Conservation (phyloP, 2,113 vertebrate genomes). For the Pseudolaguvia tuberculata region DNA sequence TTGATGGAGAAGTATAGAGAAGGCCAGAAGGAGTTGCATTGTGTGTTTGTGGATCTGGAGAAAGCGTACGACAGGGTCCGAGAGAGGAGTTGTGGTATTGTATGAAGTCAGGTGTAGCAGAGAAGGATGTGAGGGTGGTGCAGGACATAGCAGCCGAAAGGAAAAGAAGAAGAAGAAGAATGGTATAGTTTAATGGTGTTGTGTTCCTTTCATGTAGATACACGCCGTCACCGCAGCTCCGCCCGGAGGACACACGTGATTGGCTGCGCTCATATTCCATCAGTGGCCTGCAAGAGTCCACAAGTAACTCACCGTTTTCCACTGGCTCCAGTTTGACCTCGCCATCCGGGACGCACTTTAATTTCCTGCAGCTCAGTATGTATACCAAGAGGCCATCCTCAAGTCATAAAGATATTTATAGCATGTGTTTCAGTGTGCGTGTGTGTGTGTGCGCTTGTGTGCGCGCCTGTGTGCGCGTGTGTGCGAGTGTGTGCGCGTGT, state of each 20-base stretch:
- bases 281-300: constrained; percentile 87
- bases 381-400: background rate
- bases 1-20: too few relatives aligned
- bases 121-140: too few relatives aligned
- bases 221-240: constrained; percentile 83
- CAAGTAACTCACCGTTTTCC: constrained; percentile 87
- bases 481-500: constrained; percentile 5
- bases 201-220: constrained; percentile 68
- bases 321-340: constrained; percentile 92
- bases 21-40: too few relatives aligned
- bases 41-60: too few relatives aligned
- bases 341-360: constrained; percentile 90
- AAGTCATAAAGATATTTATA: background rate
- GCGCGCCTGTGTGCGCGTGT: background rate
- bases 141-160: too few relatives aligned
- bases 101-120: too few relatives aligned
- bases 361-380: constrained; percentile 89
- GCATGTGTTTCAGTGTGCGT: background rate
- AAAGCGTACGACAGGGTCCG: too few relatives aligned
- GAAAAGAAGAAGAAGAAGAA: too few relatives aligned
- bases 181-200: too few relatives aligned
- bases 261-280: constrained; percentile 93
- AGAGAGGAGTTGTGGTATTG: too few relatives aligned
- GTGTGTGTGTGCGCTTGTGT: constrained; percentile 9
- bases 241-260: constrained; percentile 90